phyloP scores from a whole-genome alignment of 2,888 invertebrate species.

The Drosophila pegasa region DNA sequence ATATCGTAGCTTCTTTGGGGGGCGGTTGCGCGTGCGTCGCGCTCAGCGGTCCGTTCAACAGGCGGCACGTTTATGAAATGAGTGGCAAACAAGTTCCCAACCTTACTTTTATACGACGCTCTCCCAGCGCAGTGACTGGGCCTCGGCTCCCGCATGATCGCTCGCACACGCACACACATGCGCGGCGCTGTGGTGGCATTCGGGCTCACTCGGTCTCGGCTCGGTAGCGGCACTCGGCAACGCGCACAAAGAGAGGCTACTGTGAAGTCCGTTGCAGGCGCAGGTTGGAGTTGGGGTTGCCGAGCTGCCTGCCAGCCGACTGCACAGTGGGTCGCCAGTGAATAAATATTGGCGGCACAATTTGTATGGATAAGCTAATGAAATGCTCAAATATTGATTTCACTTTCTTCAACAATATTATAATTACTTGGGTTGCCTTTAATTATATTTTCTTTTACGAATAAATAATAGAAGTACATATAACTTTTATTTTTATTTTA shows the following conservation, averaged over 20 bases:
- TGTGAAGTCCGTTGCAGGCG: conserved; percentile 64
- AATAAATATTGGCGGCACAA: neutral
- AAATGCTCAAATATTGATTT: conserved; percentile 15
- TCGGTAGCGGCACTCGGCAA: conserved; percentile 71
- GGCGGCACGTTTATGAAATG: conserved; percentile 83
- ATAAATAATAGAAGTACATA: neutral
- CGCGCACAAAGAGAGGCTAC: conserved; percentile 79
- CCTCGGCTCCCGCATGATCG: conserved; percentile 71
- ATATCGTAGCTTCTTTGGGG: conserved; percentile 47
- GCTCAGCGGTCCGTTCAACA: conserved; percentile 73
- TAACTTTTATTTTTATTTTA: neutral
- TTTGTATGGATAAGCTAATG: conserved; percentile 17
- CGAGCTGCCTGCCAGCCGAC: conserved; percentile 23
- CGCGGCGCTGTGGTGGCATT: conserved; percentile 45
- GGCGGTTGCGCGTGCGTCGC: conserved; percentile 60
- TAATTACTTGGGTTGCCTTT: neutral
- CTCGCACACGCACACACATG: conserved; percentile 36
- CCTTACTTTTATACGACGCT: conserved; percentile 83
- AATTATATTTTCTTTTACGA: neutral
- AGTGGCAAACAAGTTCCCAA: conserved; percentile 83
- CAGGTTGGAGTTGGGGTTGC: conserved; percentile 63
- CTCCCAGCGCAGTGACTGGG: conserved; percentile 38
- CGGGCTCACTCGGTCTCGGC: conserved; percentile 57
- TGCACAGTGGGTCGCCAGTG: conserved; percentile 52
- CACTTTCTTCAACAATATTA: conserved; percentile 4